These are phyloP conservation scores for Zaprionus tsacasi DNA, from an alignment of 1,140 invertebrate species.

Conservation along the genomic window DNA sequence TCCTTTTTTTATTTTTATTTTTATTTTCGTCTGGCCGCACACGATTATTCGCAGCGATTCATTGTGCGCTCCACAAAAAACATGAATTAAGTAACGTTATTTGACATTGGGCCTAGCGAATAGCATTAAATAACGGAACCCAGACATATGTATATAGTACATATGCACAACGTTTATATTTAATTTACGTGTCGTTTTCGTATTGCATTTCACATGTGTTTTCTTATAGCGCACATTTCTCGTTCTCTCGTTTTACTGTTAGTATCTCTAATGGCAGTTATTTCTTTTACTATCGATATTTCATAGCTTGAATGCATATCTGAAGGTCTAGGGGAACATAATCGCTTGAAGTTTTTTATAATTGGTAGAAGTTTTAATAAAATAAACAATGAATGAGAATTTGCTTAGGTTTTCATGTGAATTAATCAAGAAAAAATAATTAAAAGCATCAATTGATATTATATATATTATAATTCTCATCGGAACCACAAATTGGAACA, in stretches of 20 bases:
- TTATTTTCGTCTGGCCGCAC: constrained; percentile 4
- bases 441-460: not conserved
- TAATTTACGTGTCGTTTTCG: constrained; percentile 10
- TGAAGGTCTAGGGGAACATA: constrained; percentile 34
- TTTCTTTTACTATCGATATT: not conserved
- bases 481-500: not conserved
- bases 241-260: constrained; percentile 23
- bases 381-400: constrained; percentile 15
- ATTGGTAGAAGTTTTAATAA: not conserved
- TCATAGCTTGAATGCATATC: not conserved
- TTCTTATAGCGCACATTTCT: constrained; percentile 1
- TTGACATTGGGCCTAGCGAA: constrained; percentile 13
- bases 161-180: not conserved
- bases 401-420: not conserved
- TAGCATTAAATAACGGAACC: not conserved
- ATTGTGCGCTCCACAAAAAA: constrained; percentile 18
- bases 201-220: constrained; percentile 15
- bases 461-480: not conserved
- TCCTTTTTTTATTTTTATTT: constrained; percentile 10
- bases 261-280: constrained; percentile 1
- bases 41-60: constrained; percentile 1
- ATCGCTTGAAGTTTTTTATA: constrained; percentile 19
- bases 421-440: not conserved
- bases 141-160: constrained; percentile 1
- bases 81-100: constrained; percentile 18